Evolutionary conservation across 2,888 invertebrate genomes (phyloP).

Genomic region (Eugnorisma glareosa): DNA sequence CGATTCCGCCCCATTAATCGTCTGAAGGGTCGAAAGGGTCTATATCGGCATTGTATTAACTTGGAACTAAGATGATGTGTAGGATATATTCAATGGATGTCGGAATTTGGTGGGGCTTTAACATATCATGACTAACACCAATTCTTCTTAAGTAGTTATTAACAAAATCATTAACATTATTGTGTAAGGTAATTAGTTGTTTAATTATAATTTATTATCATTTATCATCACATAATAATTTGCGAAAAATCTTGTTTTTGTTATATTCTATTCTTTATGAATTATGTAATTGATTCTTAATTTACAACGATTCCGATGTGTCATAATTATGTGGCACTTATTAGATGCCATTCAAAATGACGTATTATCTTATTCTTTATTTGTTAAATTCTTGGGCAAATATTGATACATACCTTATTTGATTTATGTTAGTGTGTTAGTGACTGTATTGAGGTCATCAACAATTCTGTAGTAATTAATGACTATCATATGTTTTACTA

Average conservation of each 20-base stretch:
- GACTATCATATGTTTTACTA: neutral
- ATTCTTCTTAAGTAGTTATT: constrained; percentile 45
- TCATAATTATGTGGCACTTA: neutral
- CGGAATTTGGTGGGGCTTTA: constrained; percentile 41
- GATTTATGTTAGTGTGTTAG: constrained; percentile 9
- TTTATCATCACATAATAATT: constrained; percentile 10
- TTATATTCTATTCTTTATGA: neutral
- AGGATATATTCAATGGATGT: constrained; percentile 20
- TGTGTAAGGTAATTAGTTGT: constrained; percentile 18
- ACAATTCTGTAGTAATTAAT: neutral
- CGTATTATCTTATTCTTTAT: constrained; percentile 8
- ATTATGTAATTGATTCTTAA: neutral
- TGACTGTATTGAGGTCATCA: constrained; percentile 3
- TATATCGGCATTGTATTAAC: constrained; percentile 39
- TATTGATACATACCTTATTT: constrained; percentile 26
- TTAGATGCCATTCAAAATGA: neutral
- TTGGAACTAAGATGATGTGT: constrained; percentile 52
- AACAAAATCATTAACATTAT: constrained; percentile 54
- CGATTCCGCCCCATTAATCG: neutral
- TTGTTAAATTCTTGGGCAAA: constrained; percentile 30
- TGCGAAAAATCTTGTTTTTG: neutral
- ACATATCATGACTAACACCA: constrained; percentile 58
- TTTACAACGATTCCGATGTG: constrained; percentile 2
- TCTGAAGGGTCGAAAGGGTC: constrained; percentile 6
- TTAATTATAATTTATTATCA: constrained; percentile 2